Percentiles rank a stretch among this genome's conserved stretches.
phyloP scores from a whole-genome alignment of 2,888 invertebrate genomes.

The Craniophora ligustri region DNA sequence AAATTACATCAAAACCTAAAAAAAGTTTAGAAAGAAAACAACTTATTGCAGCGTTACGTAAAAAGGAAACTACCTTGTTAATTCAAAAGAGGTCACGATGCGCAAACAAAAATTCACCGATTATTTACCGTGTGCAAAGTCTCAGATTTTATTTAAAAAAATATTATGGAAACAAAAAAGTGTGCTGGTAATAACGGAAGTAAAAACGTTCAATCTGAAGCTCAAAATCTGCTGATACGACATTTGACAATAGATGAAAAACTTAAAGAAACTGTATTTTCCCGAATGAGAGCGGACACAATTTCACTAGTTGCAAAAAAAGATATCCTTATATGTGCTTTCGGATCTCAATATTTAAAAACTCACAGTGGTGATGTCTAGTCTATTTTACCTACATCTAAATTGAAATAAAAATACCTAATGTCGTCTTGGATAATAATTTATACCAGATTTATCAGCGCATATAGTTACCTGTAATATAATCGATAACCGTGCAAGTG shows the following conservation, averaged over 20 bases:
- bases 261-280: conserved; percentile 55
- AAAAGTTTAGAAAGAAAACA: no score
- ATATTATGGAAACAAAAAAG: conserved; percentile 51
- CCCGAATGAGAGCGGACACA: conserved; percentile 42
- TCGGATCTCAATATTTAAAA: conserved; percentile 46
- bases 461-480: no score
- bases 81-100: no score
- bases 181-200: conserved; percentile 35
- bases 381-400: no score
- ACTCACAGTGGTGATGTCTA: no score
- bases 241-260: conserved; percentile 57
- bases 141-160: conserved; percentile 47
- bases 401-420: no score
- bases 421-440: no score
- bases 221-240: conserved; percentile 55
- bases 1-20: no score
- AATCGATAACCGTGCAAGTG: no score
- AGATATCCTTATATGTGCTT: conserved; percentile 46
- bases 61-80: no score
- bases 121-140: conserved; percentile 49
- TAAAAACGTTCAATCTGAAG: conserved; percentile 52
- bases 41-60: no score
- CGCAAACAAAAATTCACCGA: conserved; percentile 44
- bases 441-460: no score
- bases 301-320: conserved; percentile 50